phyloP scores from a whole-genome alignment of 2,113 vertebrate species.

The Tragelaphus imberbis region DNA sequence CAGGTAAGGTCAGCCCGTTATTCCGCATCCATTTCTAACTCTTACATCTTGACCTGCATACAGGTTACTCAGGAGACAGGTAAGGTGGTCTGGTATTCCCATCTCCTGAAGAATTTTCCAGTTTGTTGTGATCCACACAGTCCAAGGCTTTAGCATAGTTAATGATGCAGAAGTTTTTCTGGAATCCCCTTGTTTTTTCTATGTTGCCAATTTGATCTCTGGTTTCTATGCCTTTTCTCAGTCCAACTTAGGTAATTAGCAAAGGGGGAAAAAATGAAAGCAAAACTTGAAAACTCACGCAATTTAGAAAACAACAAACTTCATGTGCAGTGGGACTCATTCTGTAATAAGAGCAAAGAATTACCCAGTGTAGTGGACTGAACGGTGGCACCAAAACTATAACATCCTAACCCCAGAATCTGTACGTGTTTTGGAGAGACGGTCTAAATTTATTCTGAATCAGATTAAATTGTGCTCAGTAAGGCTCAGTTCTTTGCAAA shows the following conservation, averaged over 20 bases:
- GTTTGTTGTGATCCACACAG: neutral
- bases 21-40: neutral
- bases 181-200: neutral
- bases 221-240: neutral
- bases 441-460: conserved; percentile 43
- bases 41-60: neutral
- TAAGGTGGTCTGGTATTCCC: neutral
- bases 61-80: neutral
- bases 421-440: neutral
- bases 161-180: neutral
- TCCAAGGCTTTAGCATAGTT: neutral
- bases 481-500: conserved; percentile 48
- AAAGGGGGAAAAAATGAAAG: neutral
- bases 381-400: neutral
- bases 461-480: neutral
- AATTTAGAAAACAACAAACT: neutral
- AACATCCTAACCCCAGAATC: neutral
- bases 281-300: neutral
- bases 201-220: neutral
- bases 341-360: neutral
- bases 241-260: neutral
- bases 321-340: neutral
- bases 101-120: neutral
- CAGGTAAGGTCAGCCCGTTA: neutral
- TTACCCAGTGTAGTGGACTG: neutral